Evolutionary conservation across 2,113 vertebrate species (phyloP).

Genomic region (Dipodomys stephensi): DNA sequence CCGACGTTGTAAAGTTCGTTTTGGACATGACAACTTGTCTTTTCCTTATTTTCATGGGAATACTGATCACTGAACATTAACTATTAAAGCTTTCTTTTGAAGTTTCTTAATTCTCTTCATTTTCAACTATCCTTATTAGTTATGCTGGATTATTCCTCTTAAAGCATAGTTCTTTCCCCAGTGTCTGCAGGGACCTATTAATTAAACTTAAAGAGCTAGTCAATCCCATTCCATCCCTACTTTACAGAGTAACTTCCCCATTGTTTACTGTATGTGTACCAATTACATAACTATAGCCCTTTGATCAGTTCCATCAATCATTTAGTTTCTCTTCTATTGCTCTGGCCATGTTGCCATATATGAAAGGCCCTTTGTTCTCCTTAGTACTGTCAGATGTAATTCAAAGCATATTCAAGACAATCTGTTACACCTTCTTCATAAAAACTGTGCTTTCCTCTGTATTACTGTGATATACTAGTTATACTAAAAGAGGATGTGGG

Average conservation of each 20-base stretch:
- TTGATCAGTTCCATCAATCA: neutral
- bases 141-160: constrained; percentile 42
- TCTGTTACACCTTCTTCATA: neutral
- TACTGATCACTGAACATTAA: constrained; percentile 13
- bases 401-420: constrained; percentile 20
- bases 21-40: no score
- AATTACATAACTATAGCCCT: neutral
- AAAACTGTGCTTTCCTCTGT: neutral
- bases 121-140: constrained; percentile 26
- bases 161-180: constrained; percentile 39
- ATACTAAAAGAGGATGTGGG: neutral
- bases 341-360: neutral
- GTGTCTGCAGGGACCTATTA: neutral
- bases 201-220: constrained; percentile 4
- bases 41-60: neutral
- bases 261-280: neutral
- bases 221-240: neutral
- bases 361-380: neutral
- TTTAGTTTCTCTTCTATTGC: constrained; percentile 1
- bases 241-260: neutral
- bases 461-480: constrained; percentile 2
- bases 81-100: constrained; percentile 16
- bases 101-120: constrained; percentile 23
- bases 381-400: neutral
- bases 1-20: no score